Evolutionary conservation across 2,888 invertebrate species (phyloP), one percentile per base, ranked within the genome.

Genomic region (Zygogramma bicolorata): DNA sequence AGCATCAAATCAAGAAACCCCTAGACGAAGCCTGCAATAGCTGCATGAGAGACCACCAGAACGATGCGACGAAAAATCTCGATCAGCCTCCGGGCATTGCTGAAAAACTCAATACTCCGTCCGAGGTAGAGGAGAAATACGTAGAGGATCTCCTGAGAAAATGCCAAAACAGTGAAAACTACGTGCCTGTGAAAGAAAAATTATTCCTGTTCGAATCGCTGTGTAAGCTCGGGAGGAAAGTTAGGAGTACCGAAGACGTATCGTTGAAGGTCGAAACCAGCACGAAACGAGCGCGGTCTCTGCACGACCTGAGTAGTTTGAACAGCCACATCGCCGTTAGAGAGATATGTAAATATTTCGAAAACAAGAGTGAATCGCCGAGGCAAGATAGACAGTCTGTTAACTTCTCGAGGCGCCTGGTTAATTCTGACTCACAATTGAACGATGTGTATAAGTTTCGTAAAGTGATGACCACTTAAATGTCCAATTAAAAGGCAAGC

Each of bases 341-440:
- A 68, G 92, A 93, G 82, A 90, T 93, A 86, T 91, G 93, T 78
- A 90, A 92, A 85, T 92, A 92, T 86, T 93, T 93, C 85, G 93
- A 93, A 82, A 90, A 90, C 49, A 86, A 85, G 79, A 80, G 75
- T 58, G 84, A 84, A 34, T 70, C 77, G 18, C 70, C 75, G 34
- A 59, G 65, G 7, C 70, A 74, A n/a, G 60, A 71, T 8, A 59
- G 58, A n/a, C 42, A 22, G n/a, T 22, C 42, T 18, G 65, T 29
- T 53, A 65, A 61, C 59, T 65, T 53, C 18, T 60, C 46, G 34
- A 65, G 67, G 66, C 65, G 69, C 15, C 61, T 74, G 25, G 67
- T 74, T 29, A 70, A 75, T 69, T 75, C 73, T 7, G 70, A 73
- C 65, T 71, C 73, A 8, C 70, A 73, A 13, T 68, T 73, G 3